Evolutionary conservation across 2,888 invertebrate species (phyloP).

Genomic region (Eupithecia subumbrata): DNA sequence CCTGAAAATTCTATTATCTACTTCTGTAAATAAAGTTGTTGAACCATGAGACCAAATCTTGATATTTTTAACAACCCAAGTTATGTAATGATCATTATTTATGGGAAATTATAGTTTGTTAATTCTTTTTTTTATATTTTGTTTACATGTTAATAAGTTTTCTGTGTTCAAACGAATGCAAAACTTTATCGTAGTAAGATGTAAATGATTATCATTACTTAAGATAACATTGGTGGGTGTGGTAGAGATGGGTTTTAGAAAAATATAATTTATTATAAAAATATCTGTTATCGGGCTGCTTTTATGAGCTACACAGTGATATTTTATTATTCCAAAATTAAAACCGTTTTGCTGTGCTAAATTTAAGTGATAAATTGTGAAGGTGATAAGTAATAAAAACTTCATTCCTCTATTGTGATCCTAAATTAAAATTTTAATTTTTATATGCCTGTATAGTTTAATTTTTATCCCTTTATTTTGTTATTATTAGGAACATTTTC

Average conservation of each 20-base stretch:
- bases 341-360: conserved; percentile 32
- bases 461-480: conserved; percentile 42
- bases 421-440: conserved; percentile 79
- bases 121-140: conserved; percentile 58
- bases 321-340: conserved; percentile 20
- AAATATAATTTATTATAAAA: conserved; percentile 6
- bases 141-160: conserved; percentile 50
- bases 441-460: conserved; percentile 62
- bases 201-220: conserved; percentile 5
- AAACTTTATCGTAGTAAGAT: not conserved
- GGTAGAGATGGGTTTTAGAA: not conserved
- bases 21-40: conserved; percentile 74
- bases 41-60: conserved; percentile 54
- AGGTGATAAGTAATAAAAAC: conserved; percentile 52
- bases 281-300: not conserved
- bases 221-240: conserved; percentile 1
- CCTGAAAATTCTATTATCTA: conserved; percentile 40
- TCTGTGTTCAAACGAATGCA: not conserved
- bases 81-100: conserved; percentile 54
- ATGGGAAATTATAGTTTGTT: conserved; percentile 64
- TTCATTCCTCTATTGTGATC: conserved; percentile 71
- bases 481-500: not conserved
- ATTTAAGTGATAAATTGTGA: conserved; percentile 53
- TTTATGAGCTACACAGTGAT: not conserved
- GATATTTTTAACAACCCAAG: conserved; percentile 56